Conservation (phyloP, 2,888 invertebrate species). For the Liopterus haemorrhoidalis region DNA sequence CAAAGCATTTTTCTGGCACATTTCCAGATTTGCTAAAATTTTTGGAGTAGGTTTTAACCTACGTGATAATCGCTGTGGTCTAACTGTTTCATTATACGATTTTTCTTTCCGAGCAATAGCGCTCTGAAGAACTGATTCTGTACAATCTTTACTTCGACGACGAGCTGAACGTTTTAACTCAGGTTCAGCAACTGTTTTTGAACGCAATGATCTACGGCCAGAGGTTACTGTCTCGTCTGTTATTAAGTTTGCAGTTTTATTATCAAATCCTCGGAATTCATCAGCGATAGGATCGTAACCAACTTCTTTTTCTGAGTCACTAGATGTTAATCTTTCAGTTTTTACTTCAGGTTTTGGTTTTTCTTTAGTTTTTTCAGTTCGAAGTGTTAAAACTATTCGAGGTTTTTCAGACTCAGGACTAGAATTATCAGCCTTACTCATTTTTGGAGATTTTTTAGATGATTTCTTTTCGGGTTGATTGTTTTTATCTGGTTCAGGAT, state of each 20-base stretch:
- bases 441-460: slow-evolving; percentile 2
- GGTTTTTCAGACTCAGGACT: slow-evolving; percentile 45
- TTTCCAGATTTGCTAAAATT: slow-evolving; percentile 59
- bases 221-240: slow-evolving; percentile 14
- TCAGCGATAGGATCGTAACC: neutral
- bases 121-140: slow-evolving; percentile 60
- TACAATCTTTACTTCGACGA: slow-evolving; percentile 56
- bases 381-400: slow-evolving; percentile 57
- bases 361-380: slow-evolving; percentile 53
- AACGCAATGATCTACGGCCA: slow-evolving; percentile 46
- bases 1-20: slow-evolving; percentile 27
- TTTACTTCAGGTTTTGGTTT: slow-evolving; percentile 32
- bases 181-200: slow-evolving; percentile 43
- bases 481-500: neutral
- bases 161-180: slow-evolving; percentile 59
- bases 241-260: slow-evolving; percentile 32
- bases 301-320: too few species aligned
- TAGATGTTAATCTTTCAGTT: neutral
- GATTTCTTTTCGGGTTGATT: slow-evolving; percentile 3
- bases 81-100: slow-evolving; percentile 52
- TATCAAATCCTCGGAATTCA: neutral
- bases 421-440: slow-evolving; percentile 8
- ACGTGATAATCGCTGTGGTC: slow-evolving; percentile 49
- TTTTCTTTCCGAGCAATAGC: slow-evolving; percentile 70
- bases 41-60: slow-evolving; percentile 63